Evolutionary conservation across 2,888 invertebrate species (phyloP).

Genomic region (Acleris sparsana): DNA sequence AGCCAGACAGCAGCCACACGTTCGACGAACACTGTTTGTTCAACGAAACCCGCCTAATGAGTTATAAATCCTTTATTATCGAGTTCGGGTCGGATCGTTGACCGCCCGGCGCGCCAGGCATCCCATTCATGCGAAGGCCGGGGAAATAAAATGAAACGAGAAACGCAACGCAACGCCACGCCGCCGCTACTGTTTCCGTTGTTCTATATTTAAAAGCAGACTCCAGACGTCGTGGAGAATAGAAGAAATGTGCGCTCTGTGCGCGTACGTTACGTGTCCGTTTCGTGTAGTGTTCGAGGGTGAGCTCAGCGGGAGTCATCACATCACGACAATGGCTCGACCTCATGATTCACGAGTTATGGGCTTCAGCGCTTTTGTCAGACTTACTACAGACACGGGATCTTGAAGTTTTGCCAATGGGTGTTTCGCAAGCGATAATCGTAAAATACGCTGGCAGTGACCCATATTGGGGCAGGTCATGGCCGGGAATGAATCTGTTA

Average conservation of each 20-base stretch:
- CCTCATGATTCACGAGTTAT: conserved; percentile 62
- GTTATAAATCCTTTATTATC: conserved; percentile 71
- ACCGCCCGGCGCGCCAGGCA: conserved; percentile 54
- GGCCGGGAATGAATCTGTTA: conserved; percentile 57
- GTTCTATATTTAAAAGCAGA: conserved; percentile 75
- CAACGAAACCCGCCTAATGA: conserved; percentile 63
- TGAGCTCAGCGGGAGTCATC: conserved; percentile 60
- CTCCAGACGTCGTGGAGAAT: conserved; percentile 45
- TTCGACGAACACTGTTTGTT: conserved; percentile 66
- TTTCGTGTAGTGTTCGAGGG: conserved; percentile 44
- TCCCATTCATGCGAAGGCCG: conserved; percentile 78
- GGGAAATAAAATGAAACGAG: conserved; percentile 59
- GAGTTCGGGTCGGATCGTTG: conserved; percentile 56
- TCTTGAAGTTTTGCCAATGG: conserved; percentile 82
- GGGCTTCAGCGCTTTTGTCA: conserved; percentile 56
- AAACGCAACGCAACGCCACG: conserved; percentile 51
- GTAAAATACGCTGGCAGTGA: conserved; percentile 79
- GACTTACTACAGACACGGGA: conserved; percentile 79
- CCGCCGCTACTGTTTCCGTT: conserved; percentile 68
- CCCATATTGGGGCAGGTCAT: conserved; percentile 75
- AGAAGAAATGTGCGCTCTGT: conserved; percentile 57
- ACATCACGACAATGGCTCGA: conserved; percentile 53
- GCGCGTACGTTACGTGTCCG: conserved; percentile 47
- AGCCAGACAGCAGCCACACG: conserved; percentile 47
- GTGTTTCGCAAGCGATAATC: conserved; percentile 75